Conservation (phyloP, 2,888 invertebrate species). For the Dicyrtomina minuta region DNA sequence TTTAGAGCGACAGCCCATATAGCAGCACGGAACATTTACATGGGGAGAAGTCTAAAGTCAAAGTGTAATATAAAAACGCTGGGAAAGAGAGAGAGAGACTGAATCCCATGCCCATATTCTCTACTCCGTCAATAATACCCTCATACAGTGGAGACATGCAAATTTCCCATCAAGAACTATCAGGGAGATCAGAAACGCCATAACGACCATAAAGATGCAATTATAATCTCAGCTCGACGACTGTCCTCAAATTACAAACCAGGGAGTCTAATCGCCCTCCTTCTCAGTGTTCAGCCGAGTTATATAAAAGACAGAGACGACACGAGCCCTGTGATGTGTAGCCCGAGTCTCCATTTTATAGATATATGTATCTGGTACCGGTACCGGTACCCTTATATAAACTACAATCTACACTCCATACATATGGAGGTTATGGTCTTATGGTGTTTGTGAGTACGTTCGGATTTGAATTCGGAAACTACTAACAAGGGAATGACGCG, state of each 20-base stretch:
- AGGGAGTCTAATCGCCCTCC: conserved; percentile 34
- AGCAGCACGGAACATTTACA: neutral
- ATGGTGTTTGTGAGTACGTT: too few relatives aligned
- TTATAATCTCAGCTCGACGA: conserved; percentile 38
- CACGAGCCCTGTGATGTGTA: too few relatives aligned
- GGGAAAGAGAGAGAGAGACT: neutral
- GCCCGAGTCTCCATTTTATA: too few relatives aligned
- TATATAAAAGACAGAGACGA: conserved; percentile 16
- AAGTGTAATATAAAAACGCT: neutral
- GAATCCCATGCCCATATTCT: too few relatives aligned
- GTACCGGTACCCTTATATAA: too few relatives aligned
- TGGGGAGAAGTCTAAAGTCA: neutral
- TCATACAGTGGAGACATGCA: conserved; percentile 41
- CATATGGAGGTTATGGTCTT: too few relatives aligned
- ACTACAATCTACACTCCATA: too few relatives aligned
- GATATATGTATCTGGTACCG: too few relatives aligned
- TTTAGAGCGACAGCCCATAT: too few relatives aligned
- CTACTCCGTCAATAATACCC: conserved; percentile 4
- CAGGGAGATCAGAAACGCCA: conserved; percentile 40
- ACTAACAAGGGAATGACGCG: too few relatives aligned
- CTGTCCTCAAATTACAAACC: conserved; percentile 43
- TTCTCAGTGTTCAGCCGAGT: conserved; percentile 20
- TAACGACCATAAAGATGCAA: conserved; percentile 46
- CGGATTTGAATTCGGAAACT: too few relatives aligned
- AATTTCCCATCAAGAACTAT: conserved; percentile 47